Evolutionary conservation across 2,113 vertebrate genomes (phyloP).

Genomic region (Malurus elegans): DNA sequence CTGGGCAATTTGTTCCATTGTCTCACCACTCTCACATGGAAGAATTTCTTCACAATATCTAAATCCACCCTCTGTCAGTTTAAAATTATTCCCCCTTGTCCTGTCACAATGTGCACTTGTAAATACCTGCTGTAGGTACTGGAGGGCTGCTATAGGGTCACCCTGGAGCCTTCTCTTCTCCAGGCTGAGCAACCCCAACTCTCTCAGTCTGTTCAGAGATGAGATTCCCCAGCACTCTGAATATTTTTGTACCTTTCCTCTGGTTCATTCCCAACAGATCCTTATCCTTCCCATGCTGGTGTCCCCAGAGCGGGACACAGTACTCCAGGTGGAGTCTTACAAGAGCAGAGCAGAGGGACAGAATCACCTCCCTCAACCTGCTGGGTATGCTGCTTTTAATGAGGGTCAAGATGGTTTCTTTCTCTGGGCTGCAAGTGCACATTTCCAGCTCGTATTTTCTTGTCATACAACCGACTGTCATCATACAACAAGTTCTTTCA

Average conservation of each 20-base stretch:
- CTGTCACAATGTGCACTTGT: background rate
- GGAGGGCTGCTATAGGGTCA: background rate
- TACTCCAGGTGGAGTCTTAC: background rate
- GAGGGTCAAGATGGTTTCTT: background rate
- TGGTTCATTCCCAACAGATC: background rate
- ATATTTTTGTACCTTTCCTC: background rate
- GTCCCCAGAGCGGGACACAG: accelerated
- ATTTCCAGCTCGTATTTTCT: background rate
- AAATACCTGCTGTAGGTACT: background rate
- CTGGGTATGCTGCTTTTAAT: background rate
- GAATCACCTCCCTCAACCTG: background rate
- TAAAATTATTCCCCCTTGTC: background rate
- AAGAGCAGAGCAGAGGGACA: background rate
- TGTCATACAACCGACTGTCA: background rate
- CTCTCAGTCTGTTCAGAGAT: background rate
- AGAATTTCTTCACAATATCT: background rate
- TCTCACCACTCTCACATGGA: background rate
- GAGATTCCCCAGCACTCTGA: no score
- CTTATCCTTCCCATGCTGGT: background rate
- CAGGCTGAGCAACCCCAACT: background rate
- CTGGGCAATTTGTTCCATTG: background rate
- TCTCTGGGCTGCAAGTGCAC: background rate
- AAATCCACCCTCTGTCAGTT: background rate
- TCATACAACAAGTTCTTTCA: background rate
- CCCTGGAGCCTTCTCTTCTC: background rate